phyloP scores from a whole-genome alignment of 1,140 invertebrate species.

The Bombus waltoni region DNA sequence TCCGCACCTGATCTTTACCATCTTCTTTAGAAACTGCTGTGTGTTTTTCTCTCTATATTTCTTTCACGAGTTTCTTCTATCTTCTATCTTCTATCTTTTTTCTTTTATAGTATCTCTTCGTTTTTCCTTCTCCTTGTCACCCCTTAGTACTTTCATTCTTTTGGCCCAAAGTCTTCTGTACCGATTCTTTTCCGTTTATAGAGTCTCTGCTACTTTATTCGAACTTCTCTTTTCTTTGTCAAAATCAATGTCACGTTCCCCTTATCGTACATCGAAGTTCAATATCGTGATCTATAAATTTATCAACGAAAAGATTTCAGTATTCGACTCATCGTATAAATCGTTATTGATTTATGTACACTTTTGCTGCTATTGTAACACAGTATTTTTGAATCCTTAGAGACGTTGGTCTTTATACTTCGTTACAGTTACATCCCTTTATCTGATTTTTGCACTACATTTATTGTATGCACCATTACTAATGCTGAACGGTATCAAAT shows the following conservation, averaged over 20 bases:
- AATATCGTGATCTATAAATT: neutral
- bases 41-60: neutral
- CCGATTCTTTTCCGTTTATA: neutral
- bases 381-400: conserved; percentile 18
- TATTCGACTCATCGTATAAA: neutral
- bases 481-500: neutral
- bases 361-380: neutral
- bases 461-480: conserved; percentile 24
- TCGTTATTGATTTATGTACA: neutral
- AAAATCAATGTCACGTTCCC: neutral
- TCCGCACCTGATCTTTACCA: neutral
- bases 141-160: neutral
- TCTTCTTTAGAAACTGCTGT: neutral
- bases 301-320: neutral
- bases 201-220: neutral
- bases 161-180: neutral
- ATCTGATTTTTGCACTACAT: conserved; percentile 31
- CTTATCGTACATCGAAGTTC: neutral
- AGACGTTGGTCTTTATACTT: conserved; percentile 24
- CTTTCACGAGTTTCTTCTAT: neutral
- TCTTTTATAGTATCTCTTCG: neutral
- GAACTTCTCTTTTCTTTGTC: neutral
- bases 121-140: neutral
- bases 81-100: neutral
- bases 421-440: neutral